Evolutionary conservation across 2,888 invertebrate species (phyloP), one percentile per base, ranked within the genome.

Genomic region (Elysia crispata): DNA sequence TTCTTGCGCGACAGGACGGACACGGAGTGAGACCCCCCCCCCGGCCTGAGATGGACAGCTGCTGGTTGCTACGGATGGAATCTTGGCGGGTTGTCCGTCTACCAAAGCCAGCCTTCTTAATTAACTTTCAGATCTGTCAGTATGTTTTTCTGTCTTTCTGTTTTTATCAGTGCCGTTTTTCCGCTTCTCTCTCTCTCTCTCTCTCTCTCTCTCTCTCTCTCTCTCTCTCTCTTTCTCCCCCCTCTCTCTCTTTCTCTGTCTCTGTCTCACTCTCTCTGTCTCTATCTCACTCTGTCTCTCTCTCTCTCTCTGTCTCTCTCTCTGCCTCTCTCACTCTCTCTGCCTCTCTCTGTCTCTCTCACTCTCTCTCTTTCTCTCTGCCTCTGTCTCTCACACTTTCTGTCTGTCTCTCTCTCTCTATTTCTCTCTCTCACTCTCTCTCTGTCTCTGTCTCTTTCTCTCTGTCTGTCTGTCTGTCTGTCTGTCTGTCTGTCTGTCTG

Each of bases 351-450:
- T 57, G n/a, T 54, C 73, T 69, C 64, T 25, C 72, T n/a, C 72
- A 50, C 31, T 57, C 57, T 64, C 28, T 25, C 54, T n/a, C 31
- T 20, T 15, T 57, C 60, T 23, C 33, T 31, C 3, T 23, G 20
- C 23, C 15, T 33, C 41, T 33, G 23, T 20, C 30, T 25, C 31
- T 31, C 28, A 18, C 18, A 28, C 50, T 13, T 8, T 50, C 76
- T 50, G 23, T 50, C 49, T 67, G 30, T 33, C 50, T 1, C 66
- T 50, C 54, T 67, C 28, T 50, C 76, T 23, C 25, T 66, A 20
- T 28, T 41, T 76, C 76, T 60, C 76, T 76, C 64, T 60, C 76
- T 76, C 64, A 30, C 76, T 76, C 64, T 60, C 64, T 76, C 41
- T 70, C 77, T 30, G 57, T 70, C 77, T 50, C n/a, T 60, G 60